These are phyloP conservation scores for Plagodis pulveraria DNA, from an alignment of 2,888 invertebrate species.

Conservation along the genomic window DNA sequence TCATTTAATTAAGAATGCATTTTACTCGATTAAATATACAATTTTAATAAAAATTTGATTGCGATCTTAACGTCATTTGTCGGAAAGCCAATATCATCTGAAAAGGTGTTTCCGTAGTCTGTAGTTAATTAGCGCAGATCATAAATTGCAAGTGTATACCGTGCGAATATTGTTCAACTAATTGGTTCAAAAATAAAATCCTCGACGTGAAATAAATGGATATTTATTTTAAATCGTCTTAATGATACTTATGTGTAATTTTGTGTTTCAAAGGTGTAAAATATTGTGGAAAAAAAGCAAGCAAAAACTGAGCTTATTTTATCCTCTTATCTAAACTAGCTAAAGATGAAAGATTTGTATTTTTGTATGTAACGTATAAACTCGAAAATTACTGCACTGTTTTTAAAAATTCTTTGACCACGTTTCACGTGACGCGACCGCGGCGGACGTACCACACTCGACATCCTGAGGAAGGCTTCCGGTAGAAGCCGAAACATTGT, in stretches of 20 bases:
- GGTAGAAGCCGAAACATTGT: no score
- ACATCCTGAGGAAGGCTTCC: no score
- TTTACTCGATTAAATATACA: no score
- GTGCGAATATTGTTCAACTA: slow-evolving; percentile 23
- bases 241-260: slow-evolving; percentile 33
- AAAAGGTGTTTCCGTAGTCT: slow-evolving; percentile 3
- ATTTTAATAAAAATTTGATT: no score
- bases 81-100: slow-evolving; percentile 2
- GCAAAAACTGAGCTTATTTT: neutral
- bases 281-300: slow-evolving; percentile 3
- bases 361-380: no score
- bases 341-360: no score
- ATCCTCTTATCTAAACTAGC: no score
- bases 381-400: no score
- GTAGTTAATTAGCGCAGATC: slow-evolving; percentile 3
- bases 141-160: slow-evolving; percentile 11
- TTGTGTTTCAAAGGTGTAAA: slow-evolving; percentile 8
- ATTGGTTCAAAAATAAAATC: slow-evolving; percentile 21
- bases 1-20: no score
- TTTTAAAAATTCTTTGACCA: no score
- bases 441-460: no score
- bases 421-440: no score
- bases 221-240: slow-evolving; percentile 44
- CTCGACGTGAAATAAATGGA: slow-evolving; percentile 38
- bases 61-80: slow-evolving; percentile 1